phyloP scores from a whole-genome alignment of 2,888 invertebrate species.

The Aleiodes testaceus region DNA sequence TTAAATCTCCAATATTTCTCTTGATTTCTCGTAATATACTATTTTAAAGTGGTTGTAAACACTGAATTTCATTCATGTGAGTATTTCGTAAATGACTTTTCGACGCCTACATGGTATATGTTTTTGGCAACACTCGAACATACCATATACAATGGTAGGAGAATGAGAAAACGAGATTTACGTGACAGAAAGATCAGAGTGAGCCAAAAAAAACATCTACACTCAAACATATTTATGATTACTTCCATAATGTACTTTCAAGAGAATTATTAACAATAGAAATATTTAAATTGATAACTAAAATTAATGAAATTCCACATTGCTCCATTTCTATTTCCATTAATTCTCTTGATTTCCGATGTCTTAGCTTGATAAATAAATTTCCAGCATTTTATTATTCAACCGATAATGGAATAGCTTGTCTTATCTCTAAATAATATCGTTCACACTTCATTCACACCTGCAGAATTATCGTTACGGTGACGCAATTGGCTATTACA shows the following conservation, averaged over 20 bases:
- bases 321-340: too few species aligned
- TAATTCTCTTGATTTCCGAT: too few species aligned
- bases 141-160: conserved; percentile 18
- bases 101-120: conserved; percentile 13
- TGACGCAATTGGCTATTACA: background rate
- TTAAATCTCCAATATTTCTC: too few species aligned
- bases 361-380: too few species aligned
- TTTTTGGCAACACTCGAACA: background rate
- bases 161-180: conserved; percentile 30
- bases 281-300: background rate
- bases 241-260: background rate
- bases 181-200: conserved; percentile 3
- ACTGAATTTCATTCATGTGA: conserved; percentile 18
- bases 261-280: too few species aligned
- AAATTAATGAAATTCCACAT: too few species aligned
- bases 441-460: conserved; percentile 16
- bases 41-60: background rate
- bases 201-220: conserved; percentile 7
- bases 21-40: background rate
- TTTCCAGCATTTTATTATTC: background rate
- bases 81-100: background rate
- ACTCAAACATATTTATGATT: background rate
- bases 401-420: conserved; percentile 6
- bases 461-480: background rate
- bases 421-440: background rate